Conservation (phyloP, 2,113 vertebrate genomes). For the Odobenus rosmarus region DNA sequence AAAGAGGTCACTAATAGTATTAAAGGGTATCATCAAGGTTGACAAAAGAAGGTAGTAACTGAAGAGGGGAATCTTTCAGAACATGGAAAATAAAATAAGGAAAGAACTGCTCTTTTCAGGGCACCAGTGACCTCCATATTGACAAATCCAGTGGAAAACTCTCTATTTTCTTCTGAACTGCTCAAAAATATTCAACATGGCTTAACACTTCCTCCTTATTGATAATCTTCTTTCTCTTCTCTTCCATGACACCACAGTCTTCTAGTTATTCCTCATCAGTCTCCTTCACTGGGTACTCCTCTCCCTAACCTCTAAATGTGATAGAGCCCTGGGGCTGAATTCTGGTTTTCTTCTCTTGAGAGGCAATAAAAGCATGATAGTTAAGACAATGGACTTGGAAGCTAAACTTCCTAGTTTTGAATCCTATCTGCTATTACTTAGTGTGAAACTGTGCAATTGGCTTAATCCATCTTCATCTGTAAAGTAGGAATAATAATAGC, state of each 20-base stretch:
- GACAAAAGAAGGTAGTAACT: slow-evolving; percentile 34
- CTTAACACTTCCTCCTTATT: not conserved
- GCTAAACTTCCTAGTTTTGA: not conserved
- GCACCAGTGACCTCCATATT: not conserved
- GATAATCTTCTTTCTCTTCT: not conserved
- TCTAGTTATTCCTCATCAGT: not conserved
- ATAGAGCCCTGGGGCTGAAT: not conserved
- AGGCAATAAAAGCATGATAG: not conserved
- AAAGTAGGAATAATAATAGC: slow-evolving; percentile 31
- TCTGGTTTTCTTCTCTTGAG: not conserved
- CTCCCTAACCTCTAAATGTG: not conserved
- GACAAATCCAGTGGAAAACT: not conserved
- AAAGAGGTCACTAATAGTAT: not conserved
- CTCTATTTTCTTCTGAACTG: not conserved
- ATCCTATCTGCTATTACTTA: not conserved
- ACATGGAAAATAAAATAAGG: slow-evolving; percentile 23
- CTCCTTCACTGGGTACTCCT: not conserved
- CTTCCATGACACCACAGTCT: not conserved
- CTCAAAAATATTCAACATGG: not conserved
- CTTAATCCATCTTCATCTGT: not conserved
- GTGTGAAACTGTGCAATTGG: not conserved
- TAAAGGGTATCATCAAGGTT: not conserved
- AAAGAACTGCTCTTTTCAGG: not conserved
- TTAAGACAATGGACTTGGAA: slow-evolving; percentile 18
- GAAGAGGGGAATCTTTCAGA: not conserved